Base-by-base conservation (phyloP, 2,888 invertebrate genomes). In the Leucoptera coffeella region DNA sequence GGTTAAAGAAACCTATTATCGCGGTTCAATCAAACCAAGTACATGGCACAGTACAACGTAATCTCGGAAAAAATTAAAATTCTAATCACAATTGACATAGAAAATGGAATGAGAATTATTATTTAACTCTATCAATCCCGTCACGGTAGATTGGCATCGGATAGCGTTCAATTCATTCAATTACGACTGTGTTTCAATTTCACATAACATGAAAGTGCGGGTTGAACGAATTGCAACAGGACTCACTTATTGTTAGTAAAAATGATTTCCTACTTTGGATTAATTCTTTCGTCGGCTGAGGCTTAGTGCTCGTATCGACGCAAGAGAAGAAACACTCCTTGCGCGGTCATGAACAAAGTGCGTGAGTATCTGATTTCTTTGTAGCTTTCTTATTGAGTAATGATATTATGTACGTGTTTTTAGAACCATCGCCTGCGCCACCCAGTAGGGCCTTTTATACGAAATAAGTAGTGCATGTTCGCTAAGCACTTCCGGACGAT, bases 121-220 rank as follows among this genome's bases (percentile, higher is more conserved):
- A 61, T 69, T 67, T 62, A 59, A n/a, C n/a, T n/a, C n/a, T n/a
- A n/a, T n/a, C n/a, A n/a, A n/a, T 62, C 55, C 47, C 53, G 67
- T 60, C 59, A 67, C 60, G 69, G 58, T 14, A 13, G 26, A 14
- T 10, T 12, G 15, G 15, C 14, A 10, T 50, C 61, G 58, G 58
- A 62, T 59, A 57, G 59, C 54, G 58, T 65, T 64, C 64, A 67
- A 61, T 61, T 60, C n/a, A n/a, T n/a, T n/a, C n/a, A n/a, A n/a
- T n/a, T n/a, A n/a, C 54, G 67, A 62, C 65, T 60, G 55, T 64
- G 65, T 65, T 65, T 67, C 67, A 67, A 69, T 69, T 69, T 64
- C 55, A 50, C 58, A 45, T 59, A 62, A 69, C 69, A 69, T 49
- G 62, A 62, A 59, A 47, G 56, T 56, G 45, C 42, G 54, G 45